These are phyloP conservation scores for Onthophagus sagittarius DNA, from an alignment of 2,888 invertebrate species.

Conservation along the genomic window DNA sequence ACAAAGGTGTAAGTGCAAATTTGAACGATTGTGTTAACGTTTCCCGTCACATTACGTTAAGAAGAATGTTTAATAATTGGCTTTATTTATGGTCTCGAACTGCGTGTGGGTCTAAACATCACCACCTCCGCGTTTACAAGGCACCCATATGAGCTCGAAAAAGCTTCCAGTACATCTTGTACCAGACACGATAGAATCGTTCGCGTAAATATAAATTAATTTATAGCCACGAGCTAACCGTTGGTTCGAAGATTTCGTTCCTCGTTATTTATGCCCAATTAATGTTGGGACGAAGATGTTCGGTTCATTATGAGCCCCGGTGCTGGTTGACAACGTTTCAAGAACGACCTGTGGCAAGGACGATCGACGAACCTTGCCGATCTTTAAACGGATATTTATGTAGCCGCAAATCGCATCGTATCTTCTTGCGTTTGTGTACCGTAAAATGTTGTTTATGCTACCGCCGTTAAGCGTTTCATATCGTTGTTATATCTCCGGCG, in stretches of 20 bases:
- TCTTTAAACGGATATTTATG: neutral
- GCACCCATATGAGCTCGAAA: neutral
- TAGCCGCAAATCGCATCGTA: neutral
- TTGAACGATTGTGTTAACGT: neutral
- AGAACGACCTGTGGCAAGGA: neutral
- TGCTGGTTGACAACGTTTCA: conserved; percentile 1
- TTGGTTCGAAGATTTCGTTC: conserved; percentile 3
- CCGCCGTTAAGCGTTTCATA: too few relatives aligned
- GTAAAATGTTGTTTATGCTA: neutral
- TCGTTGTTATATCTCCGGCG: too few relatives aligned
- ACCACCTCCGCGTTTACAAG: neutral
- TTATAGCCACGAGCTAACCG: conserved; percentile 5
- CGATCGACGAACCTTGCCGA: neutral
- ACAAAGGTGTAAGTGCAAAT: too few relatives aligned
- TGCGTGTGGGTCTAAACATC: neutral
- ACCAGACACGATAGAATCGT: conserved; percentile 4
- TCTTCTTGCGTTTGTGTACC: neutral
- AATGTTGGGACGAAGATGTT: conserved; percentile 1
- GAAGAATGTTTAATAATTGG: neutral
- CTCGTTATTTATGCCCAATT: conserved; percentile 9
- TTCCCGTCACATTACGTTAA: neutral
- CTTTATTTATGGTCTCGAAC: neutral
- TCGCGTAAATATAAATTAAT: conserved; percentile 6
- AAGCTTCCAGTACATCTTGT: neutral
- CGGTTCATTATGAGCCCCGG: neutral